phyloP scores from a whole-genome alignment of 2,113 vertebrate genomes.

The Neolamprologus sp. region DNA sequence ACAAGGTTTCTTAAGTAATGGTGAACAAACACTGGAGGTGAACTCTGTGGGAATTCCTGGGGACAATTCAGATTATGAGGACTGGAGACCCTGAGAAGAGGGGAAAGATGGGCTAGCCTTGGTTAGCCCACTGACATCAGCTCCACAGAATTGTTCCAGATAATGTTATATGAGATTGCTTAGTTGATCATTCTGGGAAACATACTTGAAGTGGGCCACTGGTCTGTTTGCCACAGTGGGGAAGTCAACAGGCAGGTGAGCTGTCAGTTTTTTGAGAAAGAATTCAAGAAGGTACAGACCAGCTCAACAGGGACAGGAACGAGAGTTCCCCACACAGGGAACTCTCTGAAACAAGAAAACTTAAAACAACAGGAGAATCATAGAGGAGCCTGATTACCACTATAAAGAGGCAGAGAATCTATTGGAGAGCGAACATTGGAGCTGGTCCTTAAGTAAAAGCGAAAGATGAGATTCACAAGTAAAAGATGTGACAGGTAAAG shows the following conservation, averaged over 20 bases:
- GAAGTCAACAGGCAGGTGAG: not conserved
- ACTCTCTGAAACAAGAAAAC: not conserved
- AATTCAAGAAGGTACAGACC: not conserved
- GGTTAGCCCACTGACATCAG: not conserved
- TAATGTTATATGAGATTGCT: not conserved
- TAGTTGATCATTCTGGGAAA: not conserved
- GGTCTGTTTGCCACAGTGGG: not conserved
- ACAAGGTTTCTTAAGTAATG: not conserved
- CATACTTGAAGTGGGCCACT: not conserved
- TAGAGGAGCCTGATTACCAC: not conserved
- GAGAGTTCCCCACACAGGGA: not conserved
- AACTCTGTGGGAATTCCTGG: not conserved
- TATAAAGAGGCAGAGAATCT: not conserved
- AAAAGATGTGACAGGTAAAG: not conserved
- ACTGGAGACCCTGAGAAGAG: not conserved
- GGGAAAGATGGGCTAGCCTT: not conserved
- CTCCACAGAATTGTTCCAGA: not conserved
- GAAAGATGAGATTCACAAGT: not conserved
- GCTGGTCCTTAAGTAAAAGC: not conserved
- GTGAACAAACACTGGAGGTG: not conserved
- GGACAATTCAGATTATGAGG: not conserved
- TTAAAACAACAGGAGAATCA: not conserved
- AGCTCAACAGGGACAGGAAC: not conserved
- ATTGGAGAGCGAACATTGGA: rapidly evolving
- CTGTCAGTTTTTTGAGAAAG: not conserved